A percentile compares a stretch with the other conserved stretches of the same genome.
These are phyloP conservation scores for Spheniscus humboldti DNA, from an alignment of 2,797 vertebrate species.

Conservation along the genomic window DNA sequence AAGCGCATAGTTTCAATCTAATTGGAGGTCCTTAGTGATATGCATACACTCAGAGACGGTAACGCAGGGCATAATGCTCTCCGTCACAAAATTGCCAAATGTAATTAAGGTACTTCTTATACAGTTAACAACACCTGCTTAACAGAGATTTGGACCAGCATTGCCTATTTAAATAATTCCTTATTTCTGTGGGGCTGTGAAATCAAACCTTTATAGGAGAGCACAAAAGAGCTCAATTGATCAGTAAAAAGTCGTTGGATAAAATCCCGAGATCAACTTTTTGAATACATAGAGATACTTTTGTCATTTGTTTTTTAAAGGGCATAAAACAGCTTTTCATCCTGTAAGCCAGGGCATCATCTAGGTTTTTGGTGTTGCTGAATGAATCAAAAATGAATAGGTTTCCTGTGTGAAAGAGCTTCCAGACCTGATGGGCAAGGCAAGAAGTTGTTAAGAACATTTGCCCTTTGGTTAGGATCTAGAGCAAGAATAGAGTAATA, in stretches of 20 bases:
- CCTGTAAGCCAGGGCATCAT: neutral
- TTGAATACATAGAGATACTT: neutral
- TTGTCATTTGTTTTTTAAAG: neutral
- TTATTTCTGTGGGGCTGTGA: neutral
- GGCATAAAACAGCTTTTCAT: neutral
- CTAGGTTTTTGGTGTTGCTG: neutral
- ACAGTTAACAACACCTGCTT: neutral
- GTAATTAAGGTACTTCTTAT: neutral
- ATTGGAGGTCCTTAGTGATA: neutral
- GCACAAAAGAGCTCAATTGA: neutral
- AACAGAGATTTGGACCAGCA: neutral
- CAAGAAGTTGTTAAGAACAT: neutral
- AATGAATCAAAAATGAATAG: neutral
- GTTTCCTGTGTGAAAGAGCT: neutral
- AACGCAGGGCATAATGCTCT: neutral
- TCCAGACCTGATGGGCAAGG: neutral
- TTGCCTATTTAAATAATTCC: slow-evolving; percentile 6
- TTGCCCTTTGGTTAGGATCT: neutral
- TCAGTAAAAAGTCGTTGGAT: neutral
- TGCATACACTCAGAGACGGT: neutral
- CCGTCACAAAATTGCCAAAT: neutral
- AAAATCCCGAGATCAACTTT: neutral
- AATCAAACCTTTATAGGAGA: neutral
- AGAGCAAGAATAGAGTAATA: neutral
- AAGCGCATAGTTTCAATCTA: neutral